Conservation (phyloP, 2,888 invertebrate genomes). For the Lasioglossum figueresi region DNA sequence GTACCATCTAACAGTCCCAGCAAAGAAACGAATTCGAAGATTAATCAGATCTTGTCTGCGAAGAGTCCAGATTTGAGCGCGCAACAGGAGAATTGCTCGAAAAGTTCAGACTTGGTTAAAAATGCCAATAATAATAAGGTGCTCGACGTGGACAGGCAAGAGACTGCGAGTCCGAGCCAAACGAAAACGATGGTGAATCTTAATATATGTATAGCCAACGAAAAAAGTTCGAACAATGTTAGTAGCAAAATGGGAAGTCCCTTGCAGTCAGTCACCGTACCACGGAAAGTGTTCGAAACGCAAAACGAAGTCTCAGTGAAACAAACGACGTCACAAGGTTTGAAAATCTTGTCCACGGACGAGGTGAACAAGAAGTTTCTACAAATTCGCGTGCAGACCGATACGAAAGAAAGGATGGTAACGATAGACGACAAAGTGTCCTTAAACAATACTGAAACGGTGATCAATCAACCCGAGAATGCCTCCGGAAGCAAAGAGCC, state of each 20-base stretch:
- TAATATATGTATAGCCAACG: conserved; percentile 62
- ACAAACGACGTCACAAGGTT: conserved; percentile 4
- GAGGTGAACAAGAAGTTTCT: conserved; percentile 76
- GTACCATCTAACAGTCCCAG: background rate
- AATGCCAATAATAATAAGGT: background rate
- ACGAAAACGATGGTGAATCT: conserved; percentile 54
- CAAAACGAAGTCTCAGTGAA: conserved; percentile 22
- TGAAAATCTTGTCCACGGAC: conserved; percentile 75
- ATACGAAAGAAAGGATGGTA: conserved; percentile 64
- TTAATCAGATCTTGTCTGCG: conserved; percentile 25
- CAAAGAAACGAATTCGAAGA: conserved; percentile 34
- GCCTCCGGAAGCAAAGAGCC: conserved; percentile 29
- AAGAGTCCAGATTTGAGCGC: conserved; percentile 26
- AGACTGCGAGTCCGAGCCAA: conserved; percentile 12
- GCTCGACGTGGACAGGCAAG: conserved; percentile 17
- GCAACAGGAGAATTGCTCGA: conserved; percentile 46
- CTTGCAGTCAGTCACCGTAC: background rate
- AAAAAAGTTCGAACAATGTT: conserved; percentile 28
- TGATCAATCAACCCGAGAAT: conserved; percentile 27
- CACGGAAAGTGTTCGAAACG: conserved; percentile 12
- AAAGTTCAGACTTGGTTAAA: conserved; percentile 30
- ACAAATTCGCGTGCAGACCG: conserved; percentile 65
- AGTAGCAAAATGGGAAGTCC: conserved; percentile 35
- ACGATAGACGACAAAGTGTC: conserved; percentile 54
- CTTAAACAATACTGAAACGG: conserved; percentile 15